Base-by-base conservation (phyloP, 1,140 invertebrate species). In the Gryllus bimaculatus region DNA sequence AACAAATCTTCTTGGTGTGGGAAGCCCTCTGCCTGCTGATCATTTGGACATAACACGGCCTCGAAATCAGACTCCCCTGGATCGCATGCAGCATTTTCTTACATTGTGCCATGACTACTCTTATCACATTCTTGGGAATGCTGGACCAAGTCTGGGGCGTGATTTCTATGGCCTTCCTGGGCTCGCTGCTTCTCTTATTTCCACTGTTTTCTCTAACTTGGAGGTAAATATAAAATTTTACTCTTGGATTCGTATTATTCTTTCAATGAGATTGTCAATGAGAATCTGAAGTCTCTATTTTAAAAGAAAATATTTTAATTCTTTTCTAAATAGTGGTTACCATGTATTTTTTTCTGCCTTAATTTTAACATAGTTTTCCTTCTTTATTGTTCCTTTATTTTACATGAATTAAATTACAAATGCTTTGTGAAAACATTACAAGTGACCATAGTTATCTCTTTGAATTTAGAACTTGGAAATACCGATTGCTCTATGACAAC, bases 31-130 rank as follows among this genome's bases (percentile, higher is more conserved):
- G 8, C 15, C 66, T 12, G 84, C 83, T 66, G 87, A 87, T 85
- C 88, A 84, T 73, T 83, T 87, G 73, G 86, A 84, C 81, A 80
- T 89, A 82, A 81, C 84, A 81, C 81, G 89, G 82, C 82, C 86
- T 81, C 80, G 84, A 79, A 83, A 85, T 8, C 88, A 86, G 79
- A 88, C 89, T 12, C 90, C 93, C 2, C 84, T 92, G 47, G 90
- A 94, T 81, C 89, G 92, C 81, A 95, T 96, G 93, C 94, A 96
- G 84, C 89, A 90, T 73, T 95, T 95, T 85, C 86, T 95, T 13
- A 88, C 88, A 4, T 87, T 87, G 48, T 85, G 93, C 73, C 91
- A 92, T 82, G 93, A 95, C 81, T 90, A 89, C 81, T 92, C 91
- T 81, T 94, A 92, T 83, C 93, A 95, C 83, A 89, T 95, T 86